Evolutionary conservation across 2,113 vertebrate genomes (phyloP).

Genomic region (Atherinomorus stipes): DNA sequence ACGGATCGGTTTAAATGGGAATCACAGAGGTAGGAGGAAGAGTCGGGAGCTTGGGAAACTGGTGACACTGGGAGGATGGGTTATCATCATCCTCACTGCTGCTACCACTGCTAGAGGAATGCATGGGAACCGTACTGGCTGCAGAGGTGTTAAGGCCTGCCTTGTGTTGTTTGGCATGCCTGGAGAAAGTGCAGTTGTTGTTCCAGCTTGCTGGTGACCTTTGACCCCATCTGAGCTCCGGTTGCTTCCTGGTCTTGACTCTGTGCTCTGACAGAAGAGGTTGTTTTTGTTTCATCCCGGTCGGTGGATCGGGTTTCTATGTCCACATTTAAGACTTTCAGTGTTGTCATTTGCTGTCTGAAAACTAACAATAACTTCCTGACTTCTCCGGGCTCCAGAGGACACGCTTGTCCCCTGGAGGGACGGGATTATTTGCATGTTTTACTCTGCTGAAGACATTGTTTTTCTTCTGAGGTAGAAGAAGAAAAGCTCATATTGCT

Average conservation of each 20-base stretch:
- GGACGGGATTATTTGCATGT: background rate
- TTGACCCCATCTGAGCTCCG: background rate
- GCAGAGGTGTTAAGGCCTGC: conserved; percentile 15
- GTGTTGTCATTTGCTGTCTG: conserved; percentile 73
- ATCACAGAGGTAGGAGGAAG: conserved; percentile 25
- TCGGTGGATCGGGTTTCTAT: conserved; percentile 38
- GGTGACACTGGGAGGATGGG: conserved; percentile 6
- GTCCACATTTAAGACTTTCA: conserved; percentile 56
- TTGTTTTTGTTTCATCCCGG: conserved; percentile 56
- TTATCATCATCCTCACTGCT: conserved; percentile 33
- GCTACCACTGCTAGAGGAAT: conserved; percentile 25
- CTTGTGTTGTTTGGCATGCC: conserved; percentile 7
- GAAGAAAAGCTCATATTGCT: background rate
- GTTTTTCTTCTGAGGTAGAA: conserved; percentile 1
- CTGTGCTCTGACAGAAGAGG: background rate
- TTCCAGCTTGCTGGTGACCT: conserved; percentile 32
- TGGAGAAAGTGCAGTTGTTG: conserved; percentile 14
- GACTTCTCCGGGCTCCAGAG: conserved; percentile 14
- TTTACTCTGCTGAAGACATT: conserved; percentile 7
- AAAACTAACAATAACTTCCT: conserved; percentile 71
- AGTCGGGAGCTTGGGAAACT: no score
- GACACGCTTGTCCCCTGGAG: no score
- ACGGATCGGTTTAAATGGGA: conserved; percentile 62
- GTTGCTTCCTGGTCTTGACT: conserved; percentile 27
- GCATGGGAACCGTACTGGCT: conserved; percentile 60